Evolutionary conservation across 2,797 vertebrate genomes (phyloP).

Genomic region (Kryptopterus vitreolus): DNA sequence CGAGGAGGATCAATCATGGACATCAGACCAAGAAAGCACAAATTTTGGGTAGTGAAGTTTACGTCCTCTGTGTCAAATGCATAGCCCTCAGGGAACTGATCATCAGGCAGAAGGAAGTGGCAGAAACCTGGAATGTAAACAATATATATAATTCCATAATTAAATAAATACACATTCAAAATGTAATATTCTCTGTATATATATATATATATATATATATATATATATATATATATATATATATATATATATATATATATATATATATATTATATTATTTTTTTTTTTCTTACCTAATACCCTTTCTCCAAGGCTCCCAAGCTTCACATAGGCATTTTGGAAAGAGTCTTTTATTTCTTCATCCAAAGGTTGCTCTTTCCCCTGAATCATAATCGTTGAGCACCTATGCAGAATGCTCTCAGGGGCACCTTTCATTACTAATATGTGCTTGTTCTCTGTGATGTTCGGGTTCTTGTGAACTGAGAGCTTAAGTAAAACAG

Average conservation of each 20-base stretch:
- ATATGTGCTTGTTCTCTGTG: constrained; percentile 78
- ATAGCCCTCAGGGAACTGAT: constrained; percentile 81
- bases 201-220: too few relatives aligned
- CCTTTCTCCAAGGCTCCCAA: constrained; percentile 90
- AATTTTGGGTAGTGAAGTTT: constrained; percentile 83
- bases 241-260: background rate
- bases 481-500: constrained; percentile 76
- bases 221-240: too few relatives aligned
- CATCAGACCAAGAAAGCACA: constrained; percentile 86
- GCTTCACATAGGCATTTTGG: constrained; percentile 89
- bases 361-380: constrained; percentile 85
- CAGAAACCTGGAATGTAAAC: constrained; percentile 75
- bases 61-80: constrained; percentile 80
- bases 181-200: too few relatives aligned
- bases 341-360: constrained; percentile 91
- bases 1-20: constrained; percentile 89
- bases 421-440: constrained; percentile 93
- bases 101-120: constrained; percentile 78
- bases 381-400: constrained; percentile 85
- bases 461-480: constrained; percentile 81
- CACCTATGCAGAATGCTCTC: constrained; percentile 92
- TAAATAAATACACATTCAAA: too few relatives aligned
- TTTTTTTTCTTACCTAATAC: constrained; percentile 76
- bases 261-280: background rate
- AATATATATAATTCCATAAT: background rate